phyloP scores from a whole-genome alignment of 2,797 vertebrate genomes.

The Leuciscus waleckii region DNA sequence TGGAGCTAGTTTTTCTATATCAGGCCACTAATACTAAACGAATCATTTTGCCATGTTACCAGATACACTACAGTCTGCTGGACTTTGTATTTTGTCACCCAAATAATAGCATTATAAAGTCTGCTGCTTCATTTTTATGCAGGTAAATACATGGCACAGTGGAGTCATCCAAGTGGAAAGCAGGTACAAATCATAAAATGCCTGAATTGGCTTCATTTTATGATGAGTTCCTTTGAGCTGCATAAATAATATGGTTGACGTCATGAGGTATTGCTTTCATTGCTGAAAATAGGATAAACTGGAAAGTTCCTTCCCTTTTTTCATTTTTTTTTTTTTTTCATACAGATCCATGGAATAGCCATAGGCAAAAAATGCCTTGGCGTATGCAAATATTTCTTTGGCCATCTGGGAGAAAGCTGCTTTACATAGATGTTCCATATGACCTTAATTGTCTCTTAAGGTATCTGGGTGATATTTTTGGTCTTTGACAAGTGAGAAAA shows the following conservation, averaged over 20 bases:
- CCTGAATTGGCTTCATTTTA: constrained; percentile 57
- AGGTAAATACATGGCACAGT: neutral
- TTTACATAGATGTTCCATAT: neutral
- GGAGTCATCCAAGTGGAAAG: neutral
- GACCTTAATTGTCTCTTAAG: neutral
- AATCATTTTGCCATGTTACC: no score
- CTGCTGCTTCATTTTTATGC: neutral
- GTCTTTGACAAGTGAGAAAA: neutral
- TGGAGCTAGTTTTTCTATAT: neutral
- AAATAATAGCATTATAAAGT: neutral
- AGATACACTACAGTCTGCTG: neutral
- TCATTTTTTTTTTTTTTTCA: neutral
- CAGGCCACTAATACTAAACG: neutral
- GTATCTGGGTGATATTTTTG: neutral
- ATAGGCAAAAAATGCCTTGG: neutral
- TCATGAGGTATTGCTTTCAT: neutral
- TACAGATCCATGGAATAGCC: neutral
- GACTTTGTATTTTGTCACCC: neutral
- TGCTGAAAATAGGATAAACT: neutral
- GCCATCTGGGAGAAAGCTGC: neutral
- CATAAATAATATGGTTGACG: neutral
- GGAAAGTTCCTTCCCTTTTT: neutral
- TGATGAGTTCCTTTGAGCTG: neutral
- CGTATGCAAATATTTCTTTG: neutral
- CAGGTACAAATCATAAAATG: neutral